Base-by-base conservation (phyloP, 2,113 vertebrate genomes). In the Amblyopsis rosae region DNA sequence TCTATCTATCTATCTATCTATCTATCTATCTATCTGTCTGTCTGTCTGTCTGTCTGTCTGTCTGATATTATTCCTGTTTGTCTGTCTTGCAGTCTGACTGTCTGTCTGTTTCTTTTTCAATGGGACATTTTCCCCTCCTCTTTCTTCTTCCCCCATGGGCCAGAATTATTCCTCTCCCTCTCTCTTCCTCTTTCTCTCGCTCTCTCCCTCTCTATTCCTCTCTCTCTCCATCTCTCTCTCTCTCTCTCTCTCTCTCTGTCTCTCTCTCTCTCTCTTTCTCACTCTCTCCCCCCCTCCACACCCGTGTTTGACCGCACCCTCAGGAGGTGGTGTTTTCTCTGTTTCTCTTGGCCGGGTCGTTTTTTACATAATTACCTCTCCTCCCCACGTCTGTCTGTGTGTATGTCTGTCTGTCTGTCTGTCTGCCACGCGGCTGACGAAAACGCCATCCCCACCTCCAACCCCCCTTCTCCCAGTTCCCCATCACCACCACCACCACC, bases 251-350 rank as follows among this genome's bases (percentile, higher is more conserved):
- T 3, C 35, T 7, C 35, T 8, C 35, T 5, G 1, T 41, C 7
- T 8, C 6, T 7, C 35, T 7, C 35, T 7, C 7, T 7, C 7
- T 8, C 35, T 41, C 7, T 41, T 3, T 41, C 35, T 41, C 35
- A 1, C 72, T 65, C 77, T 59, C 69, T 83, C 81, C 81, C 76
- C 79, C 86, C 74, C 63, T 76, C 82, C 81, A 75, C 82, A 81
- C 84, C 82, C 81, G 75, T 82, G 82, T 87, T 86, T 86, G 86
- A 90, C 87, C 86, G 77, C 82, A 87, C 32, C 67, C 73, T 82
- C 76, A 87, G 82, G 70, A 83, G 83, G 70, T 77, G 80, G 83
- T 78, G 76, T 86, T 91, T 87, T 87, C 85, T 91, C 85, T 91
- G 85, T 91, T 91, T 80, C 74, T 91, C 72, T 88, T 91, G 89